Base-by-base conservation (phyloP, 2,113 vertebrate species). In the Halcyon senegalensis region DNA sequence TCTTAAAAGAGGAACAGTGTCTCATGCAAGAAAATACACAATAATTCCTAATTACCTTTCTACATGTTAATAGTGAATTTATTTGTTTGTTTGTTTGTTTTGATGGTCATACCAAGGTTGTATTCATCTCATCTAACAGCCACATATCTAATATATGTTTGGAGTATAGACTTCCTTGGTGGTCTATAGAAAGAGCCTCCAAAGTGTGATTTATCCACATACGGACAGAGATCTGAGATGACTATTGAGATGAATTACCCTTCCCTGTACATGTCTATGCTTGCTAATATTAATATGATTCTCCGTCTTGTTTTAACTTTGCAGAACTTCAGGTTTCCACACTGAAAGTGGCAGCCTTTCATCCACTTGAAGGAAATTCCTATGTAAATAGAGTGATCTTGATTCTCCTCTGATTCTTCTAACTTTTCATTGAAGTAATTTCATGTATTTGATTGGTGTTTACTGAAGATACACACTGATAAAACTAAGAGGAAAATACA, bases 41-140 rank as follows among this genome's bases (percentile, higher is more conserved):
- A 23, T 35, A 7, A 1, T 31, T 63, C 3, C 2, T 43, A 30
- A 30, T 7, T 43, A 0, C 7, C n/a, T 6, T 20, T 88, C 76
- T 55, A 33, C 10, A 30, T 39, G 7, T 5, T 17, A 79, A 50
- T 1, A 48, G 18, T n/a, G 2, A 4, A n/a, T 44, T 69, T 31
- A 7, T 9, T 53, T 44, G 0, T 12, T 39, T 33, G 6, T 31
- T 23, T 8, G 13, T 35, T 68, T 43, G 2, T 25, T 68, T 76
- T 76, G 1, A 14, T 17, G 6, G 7, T 46, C 3, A 11, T 73
- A 3, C 9, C 13, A 70, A 87, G 9, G 3, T 20, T 75, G 28
- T 16, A 69, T 58, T 35, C 1, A 39, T 43, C 30, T 92, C 19
- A 20, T 3, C 13, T 46, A 46, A 33, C 1, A 85, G 9, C 5